Conservation (phyloP, 2,113 vertebrate genomes). For the Antechinus flavipes region DNA sequence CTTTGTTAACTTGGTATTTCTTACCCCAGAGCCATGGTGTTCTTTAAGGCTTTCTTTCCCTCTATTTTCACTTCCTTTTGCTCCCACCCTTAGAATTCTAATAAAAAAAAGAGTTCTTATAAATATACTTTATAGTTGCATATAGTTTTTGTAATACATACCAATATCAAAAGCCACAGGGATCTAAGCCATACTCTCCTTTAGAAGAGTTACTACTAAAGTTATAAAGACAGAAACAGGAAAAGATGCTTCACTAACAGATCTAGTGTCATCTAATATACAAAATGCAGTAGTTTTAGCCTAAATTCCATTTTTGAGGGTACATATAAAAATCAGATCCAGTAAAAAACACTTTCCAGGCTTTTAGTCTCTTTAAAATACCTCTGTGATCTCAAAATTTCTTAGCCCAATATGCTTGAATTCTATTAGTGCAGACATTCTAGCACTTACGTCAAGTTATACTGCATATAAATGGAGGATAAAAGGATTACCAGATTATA, state of each 20-base stretch:
- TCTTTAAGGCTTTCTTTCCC: background rate
- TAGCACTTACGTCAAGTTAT: slow-evolving; percentile 87
- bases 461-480: slow-evolving; percentile 89
- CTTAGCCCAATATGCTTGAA: slow-evolving; percentile 81
- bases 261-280: background rate
- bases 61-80: background rate
- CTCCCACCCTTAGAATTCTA: background rate
- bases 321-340: slow-evolving; percentile 36
- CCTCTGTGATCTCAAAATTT: slow-evolving; percentile 85
- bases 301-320: slow-evolving; percentile 21
- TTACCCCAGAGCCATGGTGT: slow-evolving; percentile 5
- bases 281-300: slow-evolving; percentile 58
- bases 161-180: slow-evolving; percentile 52
- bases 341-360: background rate
- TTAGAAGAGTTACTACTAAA: slow-evolving; percentile 46
- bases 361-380: slow-evolving; percentile 58
- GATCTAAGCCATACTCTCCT: slow-evolving; percentile 54
- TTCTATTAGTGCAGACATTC: slow-evolving; percentile 87
- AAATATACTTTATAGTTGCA: slow-evolving; percentile 28
- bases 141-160: slow-evolving; percentile 59
- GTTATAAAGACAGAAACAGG: background rate
- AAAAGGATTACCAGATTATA: slow-evolving; percentile 89
- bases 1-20: slow-evolving; percentile 5
- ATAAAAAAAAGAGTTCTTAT: background rate
- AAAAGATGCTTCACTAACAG: slow-evolving; percentile 33